Conservation (phyloP, 2,888 invertebrate species). For the Amphimallon solstitiale region DNA sequence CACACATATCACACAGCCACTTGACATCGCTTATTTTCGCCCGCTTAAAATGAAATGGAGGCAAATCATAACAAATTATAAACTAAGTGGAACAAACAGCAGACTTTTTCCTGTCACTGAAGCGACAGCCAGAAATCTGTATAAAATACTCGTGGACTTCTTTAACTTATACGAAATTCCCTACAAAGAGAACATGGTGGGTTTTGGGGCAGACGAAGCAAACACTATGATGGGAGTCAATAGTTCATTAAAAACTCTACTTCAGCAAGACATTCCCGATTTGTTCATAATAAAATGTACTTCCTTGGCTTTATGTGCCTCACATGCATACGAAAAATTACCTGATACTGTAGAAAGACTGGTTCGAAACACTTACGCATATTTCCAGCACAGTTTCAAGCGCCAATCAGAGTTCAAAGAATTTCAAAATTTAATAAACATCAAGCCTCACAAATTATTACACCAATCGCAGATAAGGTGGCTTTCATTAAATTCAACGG, state of each 20-base stretch:
- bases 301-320: conserved; percentile 52
- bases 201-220: conserved; percentile 56
- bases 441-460: too few relatives aligned
- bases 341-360: too few relatives aligned
- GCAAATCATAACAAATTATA: too few relatives aligned
- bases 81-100: too few relatives aligned
- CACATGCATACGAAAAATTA: too few relatives aligned
- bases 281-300: conserved; percentile 56
- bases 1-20: too few relatives aligned
- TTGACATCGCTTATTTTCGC: too few relatives aligned
- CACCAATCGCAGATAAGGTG: conserved; percentile 45
- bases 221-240: conserved; percentile 55
- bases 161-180: conserved; percentile 47
- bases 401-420: conserved; percentile 40
- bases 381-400: conserved; percentile 53
- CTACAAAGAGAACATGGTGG: conserved; percentile 53
- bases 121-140: conserved; percentile 43
- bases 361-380: too few relatives aligned
- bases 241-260: conserved; percentile 50
- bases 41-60: too few relatives aligned
- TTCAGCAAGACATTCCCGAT: conserved; percentile 52
- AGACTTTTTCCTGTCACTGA: conserved; percentile 45
- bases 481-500: conserved; percentile 45
- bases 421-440: too few relatives aligned
- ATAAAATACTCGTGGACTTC: conserved; percentile 42